phyloP scores from a whole-genome alignment of 2,797 vertebrate genomes.

The Chaenodraco wilsoni region DNA sequence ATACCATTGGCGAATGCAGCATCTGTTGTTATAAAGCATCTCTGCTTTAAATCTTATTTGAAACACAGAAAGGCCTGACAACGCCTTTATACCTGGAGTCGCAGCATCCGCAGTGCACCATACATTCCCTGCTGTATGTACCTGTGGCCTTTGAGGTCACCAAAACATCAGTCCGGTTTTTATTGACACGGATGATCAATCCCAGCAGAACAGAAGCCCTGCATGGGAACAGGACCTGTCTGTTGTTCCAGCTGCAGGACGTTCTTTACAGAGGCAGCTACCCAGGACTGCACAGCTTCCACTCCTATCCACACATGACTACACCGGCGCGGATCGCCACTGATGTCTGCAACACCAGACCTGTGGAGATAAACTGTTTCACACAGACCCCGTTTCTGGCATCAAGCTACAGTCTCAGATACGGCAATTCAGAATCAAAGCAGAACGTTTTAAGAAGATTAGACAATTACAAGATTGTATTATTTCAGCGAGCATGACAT shows the following conservation, averaged over 20 bases:
- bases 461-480: conserved; percentile 18
- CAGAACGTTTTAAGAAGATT: conserved; percentile 2
- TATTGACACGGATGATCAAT: conserved; percentile 43
- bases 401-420: conserved; percentile 25
- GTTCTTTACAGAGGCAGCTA: conserved; percentile 76
- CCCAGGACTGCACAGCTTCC: conserved; percentile 67
- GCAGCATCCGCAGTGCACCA: neutral
- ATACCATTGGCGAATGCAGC: too few relatives aligned
- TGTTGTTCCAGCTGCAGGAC: conserved; percentile 80
- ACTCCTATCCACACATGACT: conserved; percentile 75
- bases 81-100: neutral
- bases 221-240: conserved; percentile 69
- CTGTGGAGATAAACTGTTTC: conserved; percentile 61
- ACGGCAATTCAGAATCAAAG: conserved; percentile 17
- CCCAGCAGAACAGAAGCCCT: conserved; percentile 69
- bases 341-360: conserved; percentile 60
- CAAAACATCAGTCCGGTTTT: conserved; percentile 49
- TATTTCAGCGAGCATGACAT: conserved; percentile 27
- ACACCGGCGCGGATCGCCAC: conserved; percentile 52
- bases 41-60: neutral
- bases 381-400: conserved; percentile 26
- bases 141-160: conserved; percentile 48
- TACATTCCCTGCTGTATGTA: conserved; percentile 29
- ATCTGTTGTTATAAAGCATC: neutral
- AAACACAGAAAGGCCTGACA: neutral